These are phyloP conservation scores for Cromileptes altivelis DNA, from an alignment of 2,113 vertebrate genomes.

Conservation along the genomic window DNA sequence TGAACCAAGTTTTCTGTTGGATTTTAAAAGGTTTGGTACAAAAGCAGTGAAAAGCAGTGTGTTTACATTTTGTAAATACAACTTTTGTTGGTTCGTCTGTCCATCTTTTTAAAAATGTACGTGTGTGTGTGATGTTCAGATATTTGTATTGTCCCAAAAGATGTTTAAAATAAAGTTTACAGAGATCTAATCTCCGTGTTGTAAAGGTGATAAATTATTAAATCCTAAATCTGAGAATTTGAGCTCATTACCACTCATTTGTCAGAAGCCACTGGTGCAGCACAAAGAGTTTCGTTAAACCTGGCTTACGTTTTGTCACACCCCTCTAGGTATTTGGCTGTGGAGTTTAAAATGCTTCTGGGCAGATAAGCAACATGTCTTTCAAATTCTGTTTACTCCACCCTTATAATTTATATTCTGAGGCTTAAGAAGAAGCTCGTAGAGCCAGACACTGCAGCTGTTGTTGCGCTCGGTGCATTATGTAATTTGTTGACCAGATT, in stretches of 20 bases:
- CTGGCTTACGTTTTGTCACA: background rate
- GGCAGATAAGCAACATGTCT: conserved; percentile 9
- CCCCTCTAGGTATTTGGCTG: conserved; percentile 1
- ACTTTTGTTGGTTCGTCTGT: background rate
- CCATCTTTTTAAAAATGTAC: background rate
- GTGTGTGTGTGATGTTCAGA: background rate
- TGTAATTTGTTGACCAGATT: background rate
- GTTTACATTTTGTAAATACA: conserved; percentile 33
- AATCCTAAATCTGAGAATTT: background rate
- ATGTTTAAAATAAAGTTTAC: conserved; percentile 40
- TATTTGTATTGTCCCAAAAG: conserved; percentile 2
- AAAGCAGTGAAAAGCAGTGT: conserved; percentile 4
- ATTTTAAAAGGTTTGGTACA: background rate
- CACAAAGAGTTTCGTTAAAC: background rate
- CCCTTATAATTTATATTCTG: conserved; percentile 37
- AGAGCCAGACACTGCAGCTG: conserved; percentile 32
- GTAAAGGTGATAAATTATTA: background rate
- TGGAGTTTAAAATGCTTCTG: conserved; percentile 11
- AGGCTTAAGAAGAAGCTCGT: background rate
- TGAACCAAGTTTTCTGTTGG: background rate
- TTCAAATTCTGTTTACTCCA: conserved; percentile 14
- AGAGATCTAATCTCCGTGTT: background rate
- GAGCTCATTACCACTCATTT: background rate
- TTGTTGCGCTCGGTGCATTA: background rate
- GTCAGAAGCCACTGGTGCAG: background rate